Percentiles rank a stretch among this genome's conserved stretches.
Evolutionary conservation across 2,888 invertebrate species (phyloP).

Genomic region (Drosophila prostipennis): DNA sequence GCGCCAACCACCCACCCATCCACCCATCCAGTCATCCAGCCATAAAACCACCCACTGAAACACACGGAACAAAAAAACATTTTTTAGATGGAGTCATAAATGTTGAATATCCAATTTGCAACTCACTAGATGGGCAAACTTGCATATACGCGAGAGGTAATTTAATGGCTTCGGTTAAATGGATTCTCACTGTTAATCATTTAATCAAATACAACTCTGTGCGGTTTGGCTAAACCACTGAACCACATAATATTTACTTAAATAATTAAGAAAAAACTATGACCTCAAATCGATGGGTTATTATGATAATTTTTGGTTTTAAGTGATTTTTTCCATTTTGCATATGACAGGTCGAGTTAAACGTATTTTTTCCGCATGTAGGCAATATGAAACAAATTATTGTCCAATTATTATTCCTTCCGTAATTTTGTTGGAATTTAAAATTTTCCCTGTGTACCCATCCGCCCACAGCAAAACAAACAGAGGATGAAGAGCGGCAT

Average conservation of each 20-base stretch:
- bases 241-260: too few relatives aligned
- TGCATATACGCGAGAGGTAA: neutral
- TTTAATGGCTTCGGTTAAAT: neutral
- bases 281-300: neutral
- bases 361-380: neutral
- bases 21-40: neutral
- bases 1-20: neutral
- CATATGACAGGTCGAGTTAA: too few relatives aligned
- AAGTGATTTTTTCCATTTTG: too few relatives aligned
- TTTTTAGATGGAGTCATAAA: neutral
- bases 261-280: neutral
- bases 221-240: too few relatives aligned
- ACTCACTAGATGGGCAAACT: neutral
- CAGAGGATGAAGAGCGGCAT: constrained; percentile 11
- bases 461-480: constrained; percentile 25
- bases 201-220: neutral
- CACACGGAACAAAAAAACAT: neutral
- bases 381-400: neutral
- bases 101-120: neutral
- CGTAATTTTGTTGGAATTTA: neutral
- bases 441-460: neutral
- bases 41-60: constrained; percentile 14
- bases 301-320: too few relatives aligned
- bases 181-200: neutral
- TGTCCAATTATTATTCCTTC: neutral